Evolutionary conservation across 2,797 vertebrate species (phyloP).

Genomic region (Myiothlypis coronata): DNA sequence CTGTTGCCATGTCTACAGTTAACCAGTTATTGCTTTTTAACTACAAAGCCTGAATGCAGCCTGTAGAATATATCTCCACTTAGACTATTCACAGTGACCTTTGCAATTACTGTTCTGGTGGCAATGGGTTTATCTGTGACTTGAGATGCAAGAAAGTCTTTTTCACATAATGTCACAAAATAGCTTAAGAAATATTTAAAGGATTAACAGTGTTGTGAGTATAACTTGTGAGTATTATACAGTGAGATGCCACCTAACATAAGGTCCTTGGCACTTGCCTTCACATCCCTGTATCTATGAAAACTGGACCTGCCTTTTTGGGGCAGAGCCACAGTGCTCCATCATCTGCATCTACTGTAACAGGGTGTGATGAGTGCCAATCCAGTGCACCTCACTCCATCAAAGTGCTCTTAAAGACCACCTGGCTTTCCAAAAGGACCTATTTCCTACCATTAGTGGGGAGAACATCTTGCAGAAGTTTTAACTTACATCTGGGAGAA

Average conservation of each 20-base stretch:
- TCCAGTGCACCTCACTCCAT: background rate
- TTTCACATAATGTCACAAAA: background rate
- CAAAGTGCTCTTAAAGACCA: background rate
- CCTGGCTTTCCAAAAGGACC: background rate
- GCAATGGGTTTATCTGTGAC: background rate
- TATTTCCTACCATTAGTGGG: accelerated
- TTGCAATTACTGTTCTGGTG: background rate
- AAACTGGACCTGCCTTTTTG: background rate
- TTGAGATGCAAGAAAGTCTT: background rate
- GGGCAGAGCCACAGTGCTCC: background rate
- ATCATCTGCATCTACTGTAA: background rate
- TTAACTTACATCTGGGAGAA: background rate
- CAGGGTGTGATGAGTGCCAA: background rate
- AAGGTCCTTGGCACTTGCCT: background rate
- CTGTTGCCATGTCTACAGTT: background rate
- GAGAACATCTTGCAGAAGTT: background rate
- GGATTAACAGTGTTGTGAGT: background rate
- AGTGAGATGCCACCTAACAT: background rate
- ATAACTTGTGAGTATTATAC: background rate
- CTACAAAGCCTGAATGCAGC: background rate
- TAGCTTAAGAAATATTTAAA: background rate
- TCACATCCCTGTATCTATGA: background rate
- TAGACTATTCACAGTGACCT: background rate
- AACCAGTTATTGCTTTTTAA: background rate
- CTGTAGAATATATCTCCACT: background rate